phyloP scores from a whole-genome alignment of 2,888 invertebrate species.

The Trachelus stipa region DNA sequence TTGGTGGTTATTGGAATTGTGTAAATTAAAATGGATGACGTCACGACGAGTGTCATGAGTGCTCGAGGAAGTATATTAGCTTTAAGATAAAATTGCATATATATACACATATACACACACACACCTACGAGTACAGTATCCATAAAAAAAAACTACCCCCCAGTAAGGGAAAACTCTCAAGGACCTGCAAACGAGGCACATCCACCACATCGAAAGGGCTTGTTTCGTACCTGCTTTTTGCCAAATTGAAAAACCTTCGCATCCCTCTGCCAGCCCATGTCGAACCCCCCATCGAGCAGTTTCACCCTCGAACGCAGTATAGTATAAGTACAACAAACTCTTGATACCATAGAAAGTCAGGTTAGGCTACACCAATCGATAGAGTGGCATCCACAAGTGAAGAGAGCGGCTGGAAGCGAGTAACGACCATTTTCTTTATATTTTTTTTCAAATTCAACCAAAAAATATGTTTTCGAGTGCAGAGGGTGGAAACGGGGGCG shows the following conservation, averaged over 20 bases:
- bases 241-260: neutral
- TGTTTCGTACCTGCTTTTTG: neutral
- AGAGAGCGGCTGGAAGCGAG: no score
- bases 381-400: neutral
- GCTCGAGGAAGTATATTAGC: neutral
- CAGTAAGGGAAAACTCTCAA: neutral
- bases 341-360: neutral
- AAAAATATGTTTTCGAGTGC: no score
- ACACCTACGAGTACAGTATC: neutral
- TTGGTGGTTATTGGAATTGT: neutral
- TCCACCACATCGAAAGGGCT: neutral
- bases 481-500: no score
- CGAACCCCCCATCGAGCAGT: neutral
- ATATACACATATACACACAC: no score
- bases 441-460: no score
- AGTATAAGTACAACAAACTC: neutral
- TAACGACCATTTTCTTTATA: no score
- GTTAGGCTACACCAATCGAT: neutral
- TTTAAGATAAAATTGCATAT: neutral
- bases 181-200: neutral
- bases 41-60: neutral
- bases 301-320: neutral
- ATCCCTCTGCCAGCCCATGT: neutral
- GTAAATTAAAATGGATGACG: neutral
- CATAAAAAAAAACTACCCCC: neutral